Evolutionary conservation across 2,888 invertebrate species (phyloP).

Genomic region (Hydropsyche betteni): DNA sequence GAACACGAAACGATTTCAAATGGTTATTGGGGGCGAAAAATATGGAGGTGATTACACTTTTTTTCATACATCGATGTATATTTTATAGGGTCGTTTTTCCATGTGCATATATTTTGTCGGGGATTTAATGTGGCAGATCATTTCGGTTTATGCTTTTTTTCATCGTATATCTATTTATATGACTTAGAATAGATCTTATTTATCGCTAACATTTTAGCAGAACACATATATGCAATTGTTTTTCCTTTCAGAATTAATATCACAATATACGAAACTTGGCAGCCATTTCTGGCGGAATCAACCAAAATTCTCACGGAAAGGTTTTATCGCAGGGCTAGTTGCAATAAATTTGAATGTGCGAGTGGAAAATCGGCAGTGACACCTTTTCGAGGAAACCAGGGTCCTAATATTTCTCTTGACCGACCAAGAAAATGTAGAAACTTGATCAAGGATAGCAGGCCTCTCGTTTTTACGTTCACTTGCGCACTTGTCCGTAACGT

Average conservation of each 20-base stretch:
- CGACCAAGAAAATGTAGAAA: slow-evolving; percentile 39
- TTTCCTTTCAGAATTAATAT: background rate
- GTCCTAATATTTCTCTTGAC: slow-evolving; percentile 34
- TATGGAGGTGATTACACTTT: no score
- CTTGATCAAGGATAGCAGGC: slow-evolving; percentile 42
- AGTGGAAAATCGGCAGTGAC: slow-evolving; percentile 31
- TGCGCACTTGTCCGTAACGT: slow-evolving; percentile 38
- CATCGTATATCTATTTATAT: background rate
- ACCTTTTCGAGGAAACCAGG: slow-evolving; percentile 35
- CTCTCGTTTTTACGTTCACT: slow-evolving; percentile 42
- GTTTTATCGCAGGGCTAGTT: background rate
- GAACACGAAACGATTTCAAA: no score
- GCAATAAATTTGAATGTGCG: background rate
- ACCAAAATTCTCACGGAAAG: background rate
- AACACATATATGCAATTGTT: background rate
- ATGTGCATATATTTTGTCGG: background rate
- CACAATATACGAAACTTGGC: no score
- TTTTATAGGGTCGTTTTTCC: slow-evolving; percentile 21
- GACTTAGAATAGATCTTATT: background rate
- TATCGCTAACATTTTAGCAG: background rate
- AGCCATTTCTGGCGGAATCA: no score
- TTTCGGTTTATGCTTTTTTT: slow-evolving; percentile 9
- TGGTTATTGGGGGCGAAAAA: no score
- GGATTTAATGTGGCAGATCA: slow-evolving; percentile 13
- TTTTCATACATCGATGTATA: slow-evolving; percentile 8